Evolutionary conservation across 2,113 vertebrate species (phyloP).

Genomic region (Epinephelus cyanopodus): DNA sequence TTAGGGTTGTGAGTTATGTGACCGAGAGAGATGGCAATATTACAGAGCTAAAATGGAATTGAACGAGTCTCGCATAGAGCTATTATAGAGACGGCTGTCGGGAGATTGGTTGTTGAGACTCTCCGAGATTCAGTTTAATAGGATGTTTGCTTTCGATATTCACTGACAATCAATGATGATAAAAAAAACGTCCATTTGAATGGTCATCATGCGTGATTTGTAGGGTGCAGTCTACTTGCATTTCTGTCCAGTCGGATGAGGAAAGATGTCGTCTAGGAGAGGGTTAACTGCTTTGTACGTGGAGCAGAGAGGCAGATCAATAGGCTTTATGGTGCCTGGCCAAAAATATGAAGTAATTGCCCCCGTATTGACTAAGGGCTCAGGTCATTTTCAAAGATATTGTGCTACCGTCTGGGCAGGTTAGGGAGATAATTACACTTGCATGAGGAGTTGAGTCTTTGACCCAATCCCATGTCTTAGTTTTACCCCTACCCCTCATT

Average conservation of each 20-base stretch:
- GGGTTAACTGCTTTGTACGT: constrained; percentile 59
- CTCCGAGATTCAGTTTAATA: constrained; percentile 17
- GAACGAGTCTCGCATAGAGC: constrained; percentile 38
- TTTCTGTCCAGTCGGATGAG: constrained; percentile 41
- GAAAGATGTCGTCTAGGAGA: constrained; percentile 20
- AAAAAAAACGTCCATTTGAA: constrained; percentile 30
- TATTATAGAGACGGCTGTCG: constrained; percentile 25
- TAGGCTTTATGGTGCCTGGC: constrained; percentile 65
- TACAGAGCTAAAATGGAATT: constrained; percentile 54
- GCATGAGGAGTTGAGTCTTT: background rate
- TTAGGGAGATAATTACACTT: constrained; percentile 36
- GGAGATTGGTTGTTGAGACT: constrained; percentile 39
- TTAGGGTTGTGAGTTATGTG: constrained; percentile 61
- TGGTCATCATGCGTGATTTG: constrained; percentile 24
- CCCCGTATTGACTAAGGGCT: constrained; percentile 61
- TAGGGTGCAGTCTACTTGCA: background rate
- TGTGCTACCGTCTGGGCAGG: constrained; percentile 31
- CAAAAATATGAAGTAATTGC: constrained; percentile 74
- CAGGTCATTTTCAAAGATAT: constrained; percentile 58
- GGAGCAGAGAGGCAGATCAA: constrained; percentile 58
- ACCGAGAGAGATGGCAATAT: constrained; percentile 45
- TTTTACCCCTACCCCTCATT: too few species aligned
- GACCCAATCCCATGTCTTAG: background rate
- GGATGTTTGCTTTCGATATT: constrained; percentile 45
- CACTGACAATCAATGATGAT: constrained; percentile 5